phyloP scores from a whole-genome alignment of 1,140 invertebrate species.

The Drosophila quadrilineata region DNA sequence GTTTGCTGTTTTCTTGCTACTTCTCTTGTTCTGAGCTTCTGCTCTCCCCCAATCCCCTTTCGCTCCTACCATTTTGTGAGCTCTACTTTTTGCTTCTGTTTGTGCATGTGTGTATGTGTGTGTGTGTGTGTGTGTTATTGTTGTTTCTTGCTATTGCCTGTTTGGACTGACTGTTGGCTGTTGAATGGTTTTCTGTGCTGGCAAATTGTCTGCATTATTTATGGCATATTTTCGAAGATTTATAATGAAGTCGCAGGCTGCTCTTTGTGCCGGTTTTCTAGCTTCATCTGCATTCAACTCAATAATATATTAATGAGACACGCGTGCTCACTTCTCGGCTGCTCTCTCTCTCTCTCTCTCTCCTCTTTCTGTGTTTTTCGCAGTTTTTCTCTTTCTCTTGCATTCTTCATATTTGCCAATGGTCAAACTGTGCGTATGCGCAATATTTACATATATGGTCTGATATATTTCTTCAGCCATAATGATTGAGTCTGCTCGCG shows the following conservation, averaged over 20 bases:
- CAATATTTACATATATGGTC: slow-evolving; percentile 30
- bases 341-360: no score
- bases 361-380: no score
- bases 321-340: no score
- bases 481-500: neutral
- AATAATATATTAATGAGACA: slow-evolving; percentile 74
- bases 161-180: slow-evolving; percentile 30
- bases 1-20: slow-evolving; percentile 26
- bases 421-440: slow-evolving; percentile 40
- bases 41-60: no score
- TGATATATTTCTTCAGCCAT: slow-evolving; percentile 1
- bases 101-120: neutral
- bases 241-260: slow-evolving; percentile 62
- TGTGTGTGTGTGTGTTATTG: slow-evolving; percentile 9
- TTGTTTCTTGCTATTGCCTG: neutral
- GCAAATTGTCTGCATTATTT: slow-evolving; percentile 73
- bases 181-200: slow-evolving; percentile 57
- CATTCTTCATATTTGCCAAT: slow-evolving; percentile 15
- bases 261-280: slow-evolving; percentile 19
- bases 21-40: slow-evolving; percentile 31
- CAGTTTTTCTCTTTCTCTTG: no score
- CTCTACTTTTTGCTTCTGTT: slow-evolving; percentile 39
- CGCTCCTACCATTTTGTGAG: no score
- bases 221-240: slow-evolving; percentile 76
- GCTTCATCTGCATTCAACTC: slow-evolving; percentile 44